Evolutionary conservation across 1,140 invertebrate genomes (phyloP).

Genomic region (Homalodisca vitripennis): DNA sequence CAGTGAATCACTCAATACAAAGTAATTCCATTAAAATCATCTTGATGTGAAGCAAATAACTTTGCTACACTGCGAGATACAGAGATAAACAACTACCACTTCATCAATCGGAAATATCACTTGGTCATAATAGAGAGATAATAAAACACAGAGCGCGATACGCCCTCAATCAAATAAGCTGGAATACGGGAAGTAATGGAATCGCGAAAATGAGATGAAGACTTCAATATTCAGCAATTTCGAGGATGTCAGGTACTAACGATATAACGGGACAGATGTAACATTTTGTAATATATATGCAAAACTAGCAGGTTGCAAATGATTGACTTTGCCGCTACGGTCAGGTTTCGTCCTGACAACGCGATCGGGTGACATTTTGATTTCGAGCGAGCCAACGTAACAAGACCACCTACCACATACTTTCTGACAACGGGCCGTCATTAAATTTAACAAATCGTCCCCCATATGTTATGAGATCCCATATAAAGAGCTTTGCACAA

Average conservation of each 20-base stretch:
- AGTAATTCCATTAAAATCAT: no score
- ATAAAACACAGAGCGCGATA: background rate
- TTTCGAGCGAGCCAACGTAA: background rate
- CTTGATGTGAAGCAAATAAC: no score
- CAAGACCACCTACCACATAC: conserved; percentile 11
- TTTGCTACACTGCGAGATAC: no score
- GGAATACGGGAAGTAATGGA: no score
- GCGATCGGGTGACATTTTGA: conserved; percentile 6
- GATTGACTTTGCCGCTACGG: background rate
- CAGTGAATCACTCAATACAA: no score
- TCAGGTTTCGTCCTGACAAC: conserved; percentile 16
- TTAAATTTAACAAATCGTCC: conserved; percentile 22
- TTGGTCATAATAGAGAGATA: no score
- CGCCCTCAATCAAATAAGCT: background rate
- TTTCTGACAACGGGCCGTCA: no score
- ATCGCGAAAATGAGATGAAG: background rate
- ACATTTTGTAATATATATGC: conserved; percentile 26
- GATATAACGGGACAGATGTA: conserved; percentile 17
- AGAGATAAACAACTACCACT: no score
- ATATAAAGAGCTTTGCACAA: no score
- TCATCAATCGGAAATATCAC: no score
- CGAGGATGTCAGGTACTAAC: conserved; percentile 22
- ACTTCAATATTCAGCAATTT: conserved; percentile 20
- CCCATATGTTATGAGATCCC: background rate
- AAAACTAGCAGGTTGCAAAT: conserved; percentile 24